These are phyloP conservation scores for Syndactyla subalaris DNA, from an alignment of 2,797 vertebrate genomes.

Conservation along the genomic window DNA sequence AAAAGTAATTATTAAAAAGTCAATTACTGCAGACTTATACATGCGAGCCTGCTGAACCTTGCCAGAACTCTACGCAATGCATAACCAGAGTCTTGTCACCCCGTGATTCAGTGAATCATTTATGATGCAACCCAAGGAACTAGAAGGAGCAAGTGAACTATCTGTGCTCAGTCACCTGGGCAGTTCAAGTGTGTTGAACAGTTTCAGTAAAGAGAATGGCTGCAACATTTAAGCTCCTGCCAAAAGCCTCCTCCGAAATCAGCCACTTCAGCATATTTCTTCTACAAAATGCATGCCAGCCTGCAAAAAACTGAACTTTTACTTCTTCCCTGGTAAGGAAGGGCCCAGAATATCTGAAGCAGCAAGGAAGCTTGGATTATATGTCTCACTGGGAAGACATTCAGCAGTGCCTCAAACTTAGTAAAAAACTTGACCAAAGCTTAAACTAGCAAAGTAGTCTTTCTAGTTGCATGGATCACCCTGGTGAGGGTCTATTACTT, in stretches of 20 bases:
- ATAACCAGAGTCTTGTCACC: background rate
- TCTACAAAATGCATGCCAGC: background rate
- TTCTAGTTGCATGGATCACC: background rate
- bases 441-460: background rate
- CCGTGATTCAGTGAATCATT: background rate
- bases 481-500: background rate
- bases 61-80: background rate
- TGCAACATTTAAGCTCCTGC: background rate
- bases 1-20: background rate
- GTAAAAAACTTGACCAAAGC: background rate
- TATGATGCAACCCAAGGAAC: background rate
- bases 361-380: slow-evolving; percentile 85
- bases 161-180: background rate
- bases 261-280: background rate
- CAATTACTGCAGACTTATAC: background rate
- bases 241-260: slow-evolving; percentile 15
- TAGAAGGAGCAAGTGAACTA: background rate
- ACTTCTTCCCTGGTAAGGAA: slow-evolving; percentile 86
- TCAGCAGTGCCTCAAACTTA: background rate
- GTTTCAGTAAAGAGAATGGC: background rate
- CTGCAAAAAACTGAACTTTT: slow-evolving; percentile 68
- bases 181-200: background rate
- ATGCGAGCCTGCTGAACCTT: background rate
- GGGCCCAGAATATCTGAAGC: slow-evolving; percentile 84
- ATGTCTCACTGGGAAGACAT: slow-evolving; percentile 77